A percentile compares a stretch with the other conserved stretches of the same genome.
Evolutionary conservation across 2,113 vertebrate species (phyloP).

Genomic region (Callipepla californica): DNA sequence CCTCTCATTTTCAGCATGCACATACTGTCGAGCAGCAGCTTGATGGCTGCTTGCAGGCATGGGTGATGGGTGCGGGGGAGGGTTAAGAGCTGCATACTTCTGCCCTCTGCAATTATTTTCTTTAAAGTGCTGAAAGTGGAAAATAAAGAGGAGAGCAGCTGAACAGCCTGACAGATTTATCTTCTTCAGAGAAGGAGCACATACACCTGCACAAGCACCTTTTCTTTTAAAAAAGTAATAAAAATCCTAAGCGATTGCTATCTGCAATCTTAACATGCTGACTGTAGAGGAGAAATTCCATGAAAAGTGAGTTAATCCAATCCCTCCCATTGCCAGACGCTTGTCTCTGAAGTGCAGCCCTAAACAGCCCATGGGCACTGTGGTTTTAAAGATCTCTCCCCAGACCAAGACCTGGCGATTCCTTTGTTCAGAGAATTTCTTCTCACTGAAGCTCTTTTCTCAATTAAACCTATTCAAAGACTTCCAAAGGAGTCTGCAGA

Average conservation of each 20-base stretch:
- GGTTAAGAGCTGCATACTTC: constrained; percentile 64
- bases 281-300: constrained; percentile 7
- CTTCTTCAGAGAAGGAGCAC: constrained; percentile 51
- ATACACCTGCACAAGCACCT: constrained; percentile 63
- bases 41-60: constrained; percentile 67
- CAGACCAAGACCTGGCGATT: neutral
- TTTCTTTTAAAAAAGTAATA: neutral
- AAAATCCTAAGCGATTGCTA: neutral
- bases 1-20: constrained; percentile 18
- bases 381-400: neutral
- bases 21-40: constrained; percentile 34
- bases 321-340: neutral
- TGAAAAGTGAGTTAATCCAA: constrained; percentile 31
- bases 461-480: neutral
- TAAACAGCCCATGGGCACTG: neutral
- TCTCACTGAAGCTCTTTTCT: neutral
- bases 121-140: constrained; percentile 71
- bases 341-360: neutral
- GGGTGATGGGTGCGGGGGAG: constrained; percentile 47
- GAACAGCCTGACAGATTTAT: constrained; percentile 77
- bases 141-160: constrained; percentile 65
- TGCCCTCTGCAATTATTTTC: constrained; percentile 75
- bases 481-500: constrained; percentile 43
- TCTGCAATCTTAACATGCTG: constrained; percentile 46
- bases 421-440: neutral